phyloP scores from a whole-genome alignment of 2,797 vertebrate genomes.

The Parotocinclus haroldoi region DNA sequence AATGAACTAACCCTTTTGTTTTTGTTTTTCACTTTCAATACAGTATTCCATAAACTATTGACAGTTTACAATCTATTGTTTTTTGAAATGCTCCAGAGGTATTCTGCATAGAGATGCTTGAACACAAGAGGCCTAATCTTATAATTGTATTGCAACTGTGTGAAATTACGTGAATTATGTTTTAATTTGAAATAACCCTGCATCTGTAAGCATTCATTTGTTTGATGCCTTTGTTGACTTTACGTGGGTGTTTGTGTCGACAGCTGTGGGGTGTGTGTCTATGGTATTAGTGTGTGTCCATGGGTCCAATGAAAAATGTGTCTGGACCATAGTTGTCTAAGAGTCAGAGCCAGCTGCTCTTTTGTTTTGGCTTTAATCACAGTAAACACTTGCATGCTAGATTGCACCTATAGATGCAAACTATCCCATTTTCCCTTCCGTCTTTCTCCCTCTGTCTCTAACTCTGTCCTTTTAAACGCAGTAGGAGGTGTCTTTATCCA shows the following conservation, averaged over 20 bases:
- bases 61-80: slow-evolving; percentile 56
- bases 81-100: slow-evolving; percentile 14
- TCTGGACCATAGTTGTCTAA: slow-evolving; percentile 34
- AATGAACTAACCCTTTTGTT: no score
- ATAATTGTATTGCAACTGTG: no score
- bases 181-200: no score
- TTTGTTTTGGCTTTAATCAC: slow-evolving; percentile 54
- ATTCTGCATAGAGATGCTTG: slow-evolving; percentile 6
- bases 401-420: slow-evolving; percentile 45
- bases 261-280: slow-evolving; percentile 9
- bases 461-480: slow-evolving; percentile 13
- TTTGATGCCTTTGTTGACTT: background rate
- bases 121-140: background rate
- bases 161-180: background rate
- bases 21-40: no score
- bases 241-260: background rate
- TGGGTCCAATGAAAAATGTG: slow-evolving; percentile 25
- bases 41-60: slow-evolving; percentile 23
- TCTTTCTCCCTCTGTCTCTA: slow-evolving; percentile 16
- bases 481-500: slow-evolving; percentile 69
- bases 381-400: slow-evolving; percentile 45
- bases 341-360: slow-evolving; percentile 34
- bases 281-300: slow-evolving; percentile 6
- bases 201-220: background rate
- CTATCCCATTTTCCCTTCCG: slow-evolving; percentile 35